Percentiles rank a stretch among this genome's conserved stretches.
These are phyloP conservation scores for Crossaster papposus DNA, from an alignment of 53 echinoderm and acorn worm species.

Conservation along the genomic window DNA sequence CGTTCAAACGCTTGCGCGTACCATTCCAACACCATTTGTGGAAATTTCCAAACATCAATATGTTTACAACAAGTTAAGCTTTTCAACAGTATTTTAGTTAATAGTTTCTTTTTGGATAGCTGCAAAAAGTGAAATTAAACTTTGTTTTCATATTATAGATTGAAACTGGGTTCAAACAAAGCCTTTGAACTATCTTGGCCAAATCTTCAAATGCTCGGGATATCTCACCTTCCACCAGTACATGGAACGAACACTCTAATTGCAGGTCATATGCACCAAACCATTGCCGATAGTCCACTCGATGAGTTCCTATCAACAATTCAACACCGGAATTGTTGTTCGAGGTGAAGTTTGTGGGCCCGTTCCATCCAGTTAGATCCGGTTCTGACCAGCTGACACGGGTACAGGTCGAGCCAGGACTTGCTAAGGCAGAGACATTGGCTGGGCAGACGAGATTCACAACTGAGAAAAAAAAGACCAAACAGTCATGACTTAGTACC, in stretches of 20 bases:
- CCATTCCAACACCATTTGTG: too few species aligned
- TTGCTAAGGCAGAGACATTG: background rate
- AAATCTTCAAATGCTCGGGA: background rate
- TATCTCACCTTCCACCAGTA: background rate
- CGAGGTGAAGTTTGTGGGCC: background rate
- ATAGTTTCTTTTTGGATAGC: too few species aligned
- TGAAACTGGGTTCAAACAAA: background rate
- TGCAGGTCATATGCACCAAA: background rate
- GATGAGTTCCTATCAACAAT: conserved; percentile 12
- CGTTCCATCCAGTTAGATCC: conserved; percentile 13
- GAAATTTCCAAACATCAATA: too few species aligned
- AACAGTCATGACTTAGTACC: background rate
- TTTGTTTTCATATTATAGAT: background rate
- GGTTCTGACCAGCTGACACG: conserved; percentile 10
- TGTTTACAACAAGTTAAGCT: too few species aligned
- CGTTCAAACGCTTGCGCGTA: too few species aligned
- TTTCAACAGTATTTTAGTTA: too few species aligned
- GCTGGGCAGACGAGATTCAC: conserved; percentile 24
- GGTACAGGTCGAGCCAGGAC: background rate
- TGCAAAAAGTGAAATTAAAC: background rate
- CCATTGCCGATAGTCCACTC: conserved; percentile 13
- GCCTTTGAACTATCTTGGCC: background rate
- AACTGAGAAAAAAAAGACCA: background rate
- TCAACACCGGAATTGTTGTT: background rate
- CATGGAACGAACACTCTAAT: background rate